Percentiles rank a stretch among this genome's conserved stretches.
Evolutionary conservation across 2,113 vertebrate species (phyloP).

Genomic region (Mormoops blainvillei): DNA sequence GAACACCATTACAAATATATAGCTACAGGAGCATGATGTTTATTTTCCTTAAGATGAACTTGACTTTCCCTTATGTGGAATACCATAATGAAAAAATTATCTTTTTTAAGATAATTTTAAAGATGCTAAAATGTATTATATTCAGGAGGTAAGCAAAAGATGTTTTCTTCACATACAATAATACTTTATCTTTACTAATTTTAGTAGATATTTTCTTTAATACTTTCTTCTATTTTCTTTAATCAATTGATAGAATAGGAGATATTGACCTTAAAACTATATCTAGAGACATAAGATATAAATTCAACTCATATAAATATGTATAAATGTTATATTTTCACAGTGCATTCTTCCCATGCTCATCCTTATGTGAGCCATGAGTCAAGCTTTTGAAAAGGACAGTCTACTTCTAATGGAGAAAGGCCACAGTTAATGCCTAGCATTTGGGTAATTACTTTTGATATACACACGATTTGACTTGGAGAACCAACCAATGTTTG

Average conservation of each 20-base stretch:
- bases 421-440: not conserved
- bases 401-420: not conserved
- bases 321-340: not conserved
- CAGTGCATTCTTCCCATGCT: not conserved
- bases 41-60: slow-evolving; percentile 1
- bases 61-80: not conserved
- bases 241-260: not conserved
- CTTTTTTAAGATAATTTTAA: no score
- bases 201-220: not conserved
- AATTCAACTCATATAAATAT: not conserved
- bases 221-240: not conserved
- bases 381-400: not conserved
- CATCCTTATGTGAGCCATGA: not conserved
- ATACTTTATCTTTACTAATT: not conserved
- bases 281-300: not conserved
- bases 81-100: not conserved
- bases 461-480: not conserved
- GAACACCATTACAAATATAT: slow-evolving; percentile 49
- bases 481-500: not conserved
- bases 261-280: not conserved
- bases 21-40: not conserved
- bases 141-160: not conserved
- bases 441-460: not conserved
- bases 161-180: not conserved
- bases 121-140: not conserved